A percentile compares a stretch with the other conserved stretches of the same genome.
Evolutionary conservation across 1,140 invertebrate genomes (phyloP).

Genomic region (Drosophila arizonae): DNA sequence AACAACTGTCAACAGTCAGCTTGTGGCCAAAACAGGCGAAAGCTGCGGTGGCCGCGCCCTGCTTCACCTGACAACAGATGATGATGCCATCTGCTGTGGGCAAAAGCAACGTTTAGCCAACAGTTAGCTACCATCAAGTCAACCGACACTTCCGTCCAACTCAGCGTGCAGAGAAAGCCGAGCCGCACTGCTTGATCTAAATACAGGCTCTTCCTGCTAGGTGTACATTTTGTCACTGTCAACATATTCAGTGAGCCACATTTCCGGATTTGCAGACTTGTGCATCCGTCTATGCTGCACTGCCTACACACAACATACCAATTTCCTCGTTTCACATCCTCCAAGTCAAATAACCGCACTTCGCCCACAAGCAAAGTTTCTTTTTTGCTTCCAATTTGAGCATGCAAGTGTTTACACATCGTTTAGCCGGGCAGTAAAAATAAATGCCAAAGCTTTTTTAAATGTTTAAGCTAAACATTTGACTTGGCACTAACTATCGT

Average conservation of each 20-base stretch:
- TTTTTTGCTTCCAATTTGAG: slow-evolving; percentile 14
- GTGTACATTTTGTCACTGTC: slow-evolving; percentile 57
- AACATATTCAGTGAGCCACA: slow-evolving; percentile 69
- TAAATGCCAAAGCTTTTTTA: slow-evolving; percentile 26
- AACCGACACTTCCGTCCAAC: slow-evolving; percentile 63
- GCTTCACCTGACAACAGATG: background rate
- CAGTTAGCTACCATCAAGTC: slow-evolving; percentile 54
- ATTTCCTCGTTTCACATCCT: slow-evolving; percentile 14
- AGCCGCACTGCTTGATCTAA: background rate
- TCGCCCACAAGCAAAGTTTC: slow-evolving; percentile 3
- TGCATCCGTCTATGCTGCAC: slow-evolving; percentile 45
- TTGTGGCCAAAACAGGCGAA: background rate
- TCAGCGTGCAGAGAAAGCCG: background rate
- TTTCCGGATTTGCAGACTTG: slow-evolving; percentile 67
- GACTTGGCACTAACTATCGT: slow-evolving; percentile 20
- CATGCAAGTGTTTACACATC: slow-evolving; percentile 30
- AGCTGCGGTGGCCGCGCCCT: background rate
- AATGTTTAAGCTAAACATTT: slow-evolving; percentile 43
- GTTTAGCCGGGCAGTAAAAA: slow-evolving; percentile 31
- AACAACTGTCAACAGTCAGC: slow-evolving; percentile 23
- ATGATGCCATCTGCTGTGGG: slow-evolving; percentile 30
- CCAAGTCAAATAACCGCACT: slow-evolving; percentile 1
- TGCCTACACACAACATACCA: slow-evolving; percentile 10
- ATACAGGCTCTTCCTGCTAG: background rate
- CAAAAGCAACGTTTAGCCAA: slow-evolving; percentile 25